Evolutionary conservation across 2,888 invertebrate species (phyloP), one percentile per base, ranked within the genome.

Genomic region (Phyllotreta striolata): DNA sequence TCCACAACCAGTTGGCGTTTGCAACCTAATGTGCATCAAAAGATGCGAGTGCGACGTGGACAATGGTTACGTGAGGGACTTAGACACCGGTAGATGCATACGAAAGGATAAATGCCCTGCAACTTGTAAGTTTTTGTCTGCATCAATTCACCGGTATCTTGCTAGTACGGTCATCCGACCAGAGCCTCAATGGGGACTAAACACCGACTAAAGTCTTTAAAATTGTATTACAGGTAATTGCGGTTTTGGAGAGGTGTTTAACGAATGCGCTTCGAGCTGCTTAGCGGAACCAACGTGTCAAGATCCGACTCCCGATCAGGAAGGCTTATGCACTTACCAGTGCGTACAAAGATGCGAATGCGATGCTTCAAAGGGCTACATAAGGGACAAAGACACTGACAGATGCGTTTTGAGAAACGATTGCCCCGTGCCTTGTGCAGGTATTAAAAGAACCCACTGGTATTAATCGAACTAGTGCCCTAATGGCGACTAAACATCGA

Each of bases 251-350:
- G 55, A 55, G 43, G n/a, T 13, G 24, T 55, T 40, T n/a, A 55
- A 41, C 34, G 0, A 6, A 3, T 55, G 55, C 12, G 13, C 55
- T 3, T 55, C 55, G 6, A 13, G 6, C n/a, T 55, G 55, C 41
- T 1, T 41, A 12, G 41, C 55, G 12, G 55, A 55, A 41, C 14
- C 41, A 6, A 55, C 41, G 40, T 55, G 55, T n/a, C 24, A 55
- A 40, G 43, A 55, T 12, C 14, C 24, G 6, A n/a, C 14, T 4
- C 55, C 55, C 12, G 5, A 43, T 1, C 6, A n/a, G 10, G n/a
- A 34, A 3, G 41, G 41, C 4, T 0, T 41, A 2, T 55, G 55
- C 10, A 24, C 41, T 34, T 7, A 9, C 6, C n/a, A 41, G n/a
- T 55, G 55, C 10, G 0, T 41, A 6, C 8, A 14, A 40, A 14